Evolutionary conservation across 1,140 invertebrate species (phyloP).

Genomic region (Tetragnatha versicolor): DNA sequence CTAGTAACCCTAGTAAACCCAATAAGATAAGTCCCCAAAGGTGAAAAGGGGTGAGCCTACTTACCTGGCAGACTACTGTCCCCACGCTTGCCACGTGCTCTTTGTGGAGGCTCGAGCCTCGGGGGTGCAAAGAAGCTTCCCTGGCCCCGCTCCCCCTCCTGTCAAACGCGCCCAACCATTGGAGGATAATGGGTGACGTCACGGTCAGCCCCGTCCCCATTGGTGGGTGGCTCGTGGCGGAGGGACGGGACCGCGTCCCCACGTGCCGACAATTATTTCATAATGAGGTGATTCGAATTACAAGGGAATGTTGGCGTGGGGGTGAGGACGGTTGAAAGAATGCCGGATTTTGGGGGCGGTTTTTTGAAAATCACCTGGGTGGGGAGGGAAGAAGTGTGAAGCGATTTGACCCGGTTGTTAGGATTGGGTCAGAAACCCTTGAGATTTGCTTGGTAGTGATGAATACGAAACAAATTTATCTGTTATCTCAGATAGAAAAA

Average conservation of each 20-base stretch:
- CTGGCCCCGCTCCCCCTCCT: neutral
- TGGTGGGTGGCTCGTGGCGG: neutral
- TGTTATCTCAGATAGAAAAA: too few relatives aligned
- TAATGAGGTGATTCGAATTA: slow-evolving; percentile 30
- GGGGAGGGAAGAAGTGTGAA: too few relatives aligned
- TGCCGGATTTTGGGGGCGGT: neutral
- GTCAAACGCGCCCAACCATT: neutral
- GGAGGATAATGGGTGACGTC: slow-evolving; percentile 5
- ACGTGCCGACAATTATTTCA: slow-evolving; percentile 44
- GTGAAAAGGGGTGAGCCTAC: too few relatives aligned
- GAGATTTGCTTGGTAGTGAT: too few relatives aligned
- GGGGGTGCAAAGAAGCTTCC: neutral
- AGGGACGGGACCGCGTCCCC: neutral
- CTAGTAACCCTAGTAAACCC: too few relatives aligned
- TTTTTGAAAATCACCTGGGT: too few relatives aligned
- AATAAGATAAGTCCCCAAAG: too few relatives aligned
- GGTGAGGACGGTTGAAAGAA: neutral
- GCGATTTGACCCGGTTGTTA: too few relatives aligned
- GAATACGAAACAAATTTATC: too few relatives aligned
- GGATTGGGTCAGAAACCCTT: too few relatives aligned
- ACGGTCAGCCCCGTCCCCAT: neutral
- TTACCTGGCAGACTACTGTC: neutral
- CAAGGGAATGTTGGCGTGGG: neutral
- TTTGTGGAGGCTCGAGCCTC: neutral
- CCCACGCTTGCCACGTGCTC: slow-evolving; percentile 16